Evolutionary conservation across 1,140 invertebrate species (phyloP).

Genomic region (Drosophila ohnishii): DNA sequence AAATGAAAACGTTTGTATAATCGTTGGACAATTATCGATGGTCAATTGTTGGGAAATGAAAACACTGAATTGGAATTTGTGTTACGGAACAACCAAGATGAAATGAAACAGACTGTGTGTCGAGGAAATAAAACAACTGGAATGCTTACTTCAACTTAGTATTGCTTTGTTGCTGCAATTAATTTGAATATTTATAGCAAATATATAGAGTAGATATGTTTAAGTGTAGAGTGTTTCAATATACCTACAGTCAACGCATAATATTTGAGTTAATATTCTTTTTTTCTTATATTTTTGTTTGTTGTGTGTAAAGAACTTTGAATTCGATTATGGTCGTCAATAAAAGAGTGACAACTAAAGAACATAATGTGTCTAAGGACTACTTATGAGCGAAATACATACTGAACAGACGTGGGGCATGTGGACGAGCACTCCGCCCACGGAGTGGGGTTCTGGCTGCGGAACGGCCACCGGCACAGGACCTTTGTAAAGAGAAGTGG

Average conservation of each 20-base stretch:
- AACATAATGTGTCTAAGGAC: conserved; percentile 51
- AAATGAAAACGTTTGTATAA: conserved; percentile 73
- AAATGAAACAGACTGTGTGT: conserved; percentile 20
- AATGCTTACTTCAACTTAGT: conserved; percentile 56
- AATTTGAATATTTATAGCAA: conserved; percentile 63
- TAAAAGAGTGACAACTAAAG: conserved; percentile 64
- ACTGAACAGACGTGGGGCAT: conserved; percentile 93
- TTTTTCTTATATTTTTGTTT: conserved; percentile 15
- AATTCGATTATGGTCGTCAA: conserved; percentile 52
- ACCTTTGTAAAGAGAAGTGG: conserved; percentile 69
- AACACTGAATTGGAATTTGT: conserved; percentile 33
- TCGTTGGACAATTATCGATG: conserved; percentile 52
- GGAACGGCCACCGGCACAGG: conserved; percentile 82
- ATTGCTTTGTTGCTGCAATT: conserved; percentile 65
- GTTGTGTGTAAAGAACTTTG: conserved; percentile 46
- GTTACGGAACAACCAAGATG: conserved; percentile 20
- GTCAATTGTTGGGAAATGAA: conserved; percentile 41
- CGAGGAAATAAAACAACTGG: conserved; percentile 31
- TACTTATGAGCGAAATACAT: conserved; percentile 77
- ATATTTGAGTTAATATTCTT: conserved; percentile 31
- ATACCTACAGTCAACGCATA: conserved; percentile 76
- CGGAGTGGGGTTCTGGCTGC: conserved; percentile 88
- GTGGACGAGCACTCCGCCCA: conserved; percentile 92
- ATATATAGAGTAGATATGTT: conserved; percentile 45
- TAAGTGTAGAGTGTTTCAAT: conserved; percentile 51